Evolutionary conservation across 2,113 vertebrate species (phyloP), one percentile per base, ranked within the genome.

Genomic region (Brienomyrus brachyistius): DNA sequence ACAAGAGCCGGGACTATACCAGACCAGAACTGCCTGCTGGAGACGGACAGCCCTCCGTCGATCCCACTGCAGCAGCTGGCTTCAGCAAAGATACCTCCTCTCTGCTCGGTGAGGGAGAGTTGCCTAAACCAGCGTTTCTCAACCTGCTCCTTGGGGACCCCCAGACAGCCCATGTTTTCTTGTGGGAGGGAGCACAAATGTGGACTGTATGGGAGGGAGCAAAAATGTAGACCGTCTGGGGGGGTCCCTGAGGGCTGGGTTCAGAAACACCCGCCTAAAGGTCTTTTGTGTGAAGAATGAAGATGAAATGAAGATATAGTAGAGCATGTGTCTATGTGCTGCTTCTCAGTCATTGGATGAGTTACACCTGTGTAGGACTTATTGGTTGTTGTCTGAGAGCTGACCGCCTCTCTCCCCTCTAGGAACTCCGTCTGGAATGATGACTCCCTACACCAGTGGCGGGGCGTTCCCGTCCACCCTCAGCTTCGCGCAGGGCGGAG

Each of bases 1-100:
- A 99, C 93, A 99, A 99, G 95, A 99, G 98, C 93, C 97, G 98
- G 88, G 98, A 99, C 94, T 99, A 99, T 93, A 99, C 98, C 89
- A 95, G 98, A 94, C 98, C 98, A 23, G 98, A 99, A 93, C 97
- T 99, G 91, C 98, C 98, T 0, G 97, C 98, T 84, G 98, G 98
- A 47, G 98, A 99, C 77, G 98, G 98, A 47, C 97, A 98, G 0
- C 97, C 97, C 82, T 94, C 96, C 0, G 91, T 97, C 93, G 98
- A 99, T 88, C 97, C 97, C 45, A 94, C 96, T 90, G 96, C 97
- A 93, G 97, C 97, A 83, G 96, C 97, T 89, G 96, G 96, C 2
- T 97, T 97, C 93, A 97, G 95, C 91, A 99, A 99, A 95, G 98
- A 99, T 93, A 98, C 98, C 91, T 95, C 95, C 11, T 98, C 97